Percentiles rank a stretch among this genome's conserved stretches.
Evolutionary conservation across 2,888 invertebrate genomes (phyloP).

Genomic region (Hecatera dysodea): DNA sequence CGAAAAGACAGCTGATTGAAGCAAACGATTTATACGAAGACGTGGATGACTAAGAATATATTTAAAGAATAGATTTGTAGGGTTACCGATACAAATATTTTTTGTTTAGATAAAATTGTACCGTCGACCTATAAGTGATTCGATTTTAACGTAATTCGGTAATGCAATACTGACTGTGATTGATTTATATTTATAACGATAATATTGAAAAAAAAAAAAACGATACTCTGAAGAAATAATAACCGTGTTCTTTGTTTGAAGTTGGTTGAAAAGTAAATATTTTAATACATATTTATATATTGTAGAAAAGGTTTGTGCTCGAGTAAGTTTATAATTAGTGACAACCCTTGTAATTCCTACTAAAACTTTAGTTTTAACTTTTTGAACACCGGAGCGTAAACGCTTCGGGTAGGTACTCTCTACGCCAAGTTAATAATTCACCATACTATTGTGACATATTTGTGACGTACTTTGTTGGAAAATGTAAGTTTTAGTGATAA

Average conservation of each 20-base stretch:
- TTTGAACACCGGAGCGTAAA: background rate
- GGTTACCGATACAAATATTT: background rate
- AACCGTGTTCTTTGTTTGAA: background rate
- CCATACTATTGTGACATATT: too few species aligned
- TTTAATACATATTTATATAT: too few species aligned
- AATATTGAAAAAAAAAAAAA: too few species aligned
- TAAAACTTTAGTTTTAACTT: too few species aligned
- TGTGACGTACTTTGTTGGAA: too few species aligned
- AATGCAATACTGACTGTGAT: background rate
- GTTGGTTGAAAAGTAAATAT: background rate
- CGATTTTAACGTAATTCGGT: background rate
- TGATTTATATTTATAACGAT: too few species aligned
- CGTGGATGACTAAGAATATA: slow-evolving; percentile 13
- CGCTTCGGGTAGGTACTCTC: too few species aligned
- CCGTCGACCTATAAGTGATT: background rate
- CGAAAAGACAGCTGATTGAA: slow-evolving; percentile 57
- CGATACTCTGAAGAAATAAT: too few species aligned
- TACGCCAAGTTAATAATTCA: too few species aligned
- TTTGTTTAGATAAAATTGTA: background rate
- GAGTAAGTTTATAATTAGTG: background rate
- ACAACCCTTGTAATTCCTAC: too few species aligned
- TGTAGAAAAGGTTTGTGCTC: background rate
- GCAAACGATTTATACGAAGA: slow-evolving; percentile 11
- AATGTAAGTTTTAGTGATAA: too few species aligned
- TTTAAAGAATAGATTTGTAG: slow-evolving; percentile 13